Conservation (phyloP, 1,140 invertebrate species). For the Penaeus japonicus region DNA sequence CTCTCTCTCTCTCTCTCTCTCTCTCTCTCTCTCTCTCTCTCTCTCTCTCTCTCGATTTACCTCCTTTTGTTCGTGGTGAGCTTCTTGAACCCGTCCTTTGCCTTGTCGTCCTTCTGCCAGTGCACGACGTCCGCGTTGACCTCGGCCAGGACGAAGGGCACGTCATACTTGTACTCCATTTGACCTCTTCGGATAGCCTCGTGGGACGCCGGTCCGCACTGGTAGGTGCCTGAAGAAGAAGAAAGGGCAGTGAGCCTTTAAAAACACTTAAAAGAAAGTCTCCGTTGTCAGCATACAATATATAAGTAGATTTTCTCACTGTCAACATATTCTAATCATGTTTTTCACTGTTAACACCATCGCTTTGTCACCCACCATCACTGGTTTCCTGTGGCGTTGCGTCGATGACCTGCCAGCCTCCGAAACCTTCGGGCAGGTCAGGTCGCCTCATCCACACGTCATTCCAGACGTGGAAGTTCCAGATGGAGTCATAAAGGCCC, state of each 20-base stretch:
- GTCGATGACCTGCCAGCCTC: conserved; percentile 63
- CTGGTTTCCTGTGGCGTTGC: conserved; percentile 62
- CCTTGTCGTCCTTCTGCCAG: conserved; percentile 71
- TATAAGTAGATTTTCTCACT: no score
- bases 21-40: not conserved
- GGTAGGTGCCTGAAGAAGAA: conserved; percentile 58
- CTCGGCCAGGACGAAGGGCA: conserved; percentile 78
- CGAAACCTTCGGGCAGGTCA: conserved; percentile 73
- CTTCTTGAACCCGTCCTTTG: conserved; percentile 72
- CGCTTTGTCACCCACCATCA: conserved; percentile 57
- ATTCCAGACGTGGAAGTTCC: conserved; percentile 88
- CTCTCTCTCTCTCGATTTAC: not conserved
- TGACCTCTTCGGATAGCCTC: conserved; percentile 77
- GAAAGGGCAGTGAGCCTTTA: no score
- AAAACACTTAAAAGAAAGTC: no score
- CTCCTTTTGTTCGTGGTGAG: conserved; percentile 75
- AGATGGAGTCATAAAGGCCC: conserved; percentile 66
- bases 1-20: no score
- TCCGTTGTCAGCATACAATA: no score
- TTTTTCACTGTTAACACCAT: not conserved
- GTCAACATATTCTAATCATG: no score
- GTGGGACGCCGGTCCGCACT: conserved; percentile 73
- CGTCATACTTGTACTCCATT: conserved; percentile 77
- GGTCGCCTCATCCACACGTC: conserved; percentile 82
- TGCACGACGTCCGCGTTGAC: conserved; percentile 80